Evolutionary conservation across 1,140 invertebrate genomes (phyloP).

Genomic region (Meloidogyne hapla): DNA sequence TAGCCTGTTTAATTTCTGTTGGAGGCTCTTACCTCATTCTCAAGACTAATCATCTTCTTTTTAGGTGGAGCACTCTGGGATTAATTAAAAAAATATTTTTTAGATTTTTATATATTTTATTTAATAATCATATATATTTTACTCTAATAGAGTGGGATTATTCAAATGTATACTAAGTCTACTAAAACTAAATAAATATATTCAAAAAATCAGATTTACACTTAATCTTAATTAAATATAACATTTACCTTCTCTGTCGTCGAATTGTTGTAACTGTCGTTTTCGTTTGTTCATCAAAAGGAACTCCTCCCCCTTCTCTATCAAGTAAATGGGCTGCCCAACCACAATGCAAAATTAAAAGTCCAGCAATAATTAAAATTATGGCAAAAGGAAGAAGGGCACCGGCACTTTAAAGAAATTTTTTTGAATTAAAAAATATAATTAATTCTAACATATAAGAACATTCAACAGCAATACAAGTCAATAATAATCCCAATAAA

Average conservation of each 20-base stretch:
- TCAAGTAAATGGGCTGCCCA: slow-evolving; percentile 63
- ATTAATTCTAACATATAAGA: slow-evolving; percentile 45
- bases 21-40: slow-evolving; percentile 35
- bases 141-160: too few relatives aligned
- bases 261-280: not conserved
- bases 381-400: slow-evolving; percentile 57
- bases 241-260: not conserved
- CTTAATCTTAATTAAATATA: not conserved
- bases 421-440: slow-evolving; percentile 22
- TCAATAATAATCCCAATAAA: slow-evolving; percentile 55
- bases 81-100: not conserved
- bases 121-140: too few relatives aligned
- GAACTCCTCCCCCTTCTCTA: slow-evolving; percentile 47
- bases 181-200: too few relatives aligned
- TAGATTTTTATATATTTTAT: too few relatives aligned
- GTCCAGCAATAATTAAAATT: slow-evolving; percentile 61
- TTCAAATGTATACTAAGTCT: too few relatives aligned
- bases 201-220: too few relatives aligned
- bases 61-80: slow-evolving; percentile 28
- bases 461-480: slow-evolving; percentile 61
- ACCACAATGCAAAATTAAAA: slow-evolving; percentile 61
- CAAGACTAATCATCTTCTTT: slow-evolving; percentile 49
- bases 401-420: slow-evolving; percentile 47
- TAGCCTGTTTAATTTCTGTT: slow-evolving; percentile 43
- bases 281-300: slow-evolving; percentile 41